phyloP scores from a whole-genome alignment of 2,797 vertebrate genomes.

The Martes flavigula region DNA sequence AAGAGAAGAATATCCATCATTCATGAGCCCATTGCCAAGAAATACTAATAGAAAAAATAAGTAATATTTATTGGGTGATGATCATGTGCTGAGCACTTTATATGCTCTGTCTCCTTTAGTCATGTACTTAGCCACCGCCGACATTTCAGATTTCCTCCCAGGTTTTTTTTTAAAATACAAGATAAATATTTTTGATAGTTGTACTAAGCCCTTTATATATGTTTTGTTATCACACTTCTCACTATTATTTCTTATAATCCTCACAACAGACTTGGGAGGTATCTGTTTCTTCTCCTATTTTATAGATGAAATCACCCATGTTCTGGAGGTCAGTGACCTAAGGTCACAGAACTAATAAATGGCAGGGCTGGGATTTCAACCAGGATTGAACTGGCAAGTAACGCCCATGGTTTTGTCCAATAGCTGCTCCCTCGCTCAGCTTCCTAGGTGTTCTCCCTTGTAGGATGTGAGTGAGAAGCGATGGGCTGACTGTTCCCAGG shows the following conservation, averaged over 20 bases:
- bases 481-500: neutral
- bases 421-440: neutral
- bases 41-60: neutral
- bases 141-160: neutral
- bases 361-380: neutral
- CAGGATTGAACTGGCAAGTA: neutral
- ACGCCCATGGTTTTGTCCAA: accelerated
- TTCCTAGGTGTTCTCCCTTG: neutral
- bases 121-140: neutral
- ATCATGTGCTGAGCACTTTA: neutral
- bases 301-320: neutral
- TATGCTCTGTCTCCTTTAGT: neutral
- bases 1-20: neutral
- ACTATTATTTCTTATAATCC: neutral
- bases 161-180: neutral
- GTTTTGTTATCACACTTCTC: neutral
- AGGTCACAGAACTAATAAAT: neutral
- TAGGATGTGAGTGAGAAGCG: neutral
- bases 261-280: neutral
- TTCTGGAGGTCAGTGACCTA: neutral
- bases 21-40: neutral
- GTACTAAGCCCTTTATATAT: neutral
- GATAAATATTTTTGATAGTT: neutral
- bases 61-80: neutral
- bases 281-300: neutral